Conservation (phyloP, 2,113 vertebrate species). For the Rhinoderma darwinii region DNA sequence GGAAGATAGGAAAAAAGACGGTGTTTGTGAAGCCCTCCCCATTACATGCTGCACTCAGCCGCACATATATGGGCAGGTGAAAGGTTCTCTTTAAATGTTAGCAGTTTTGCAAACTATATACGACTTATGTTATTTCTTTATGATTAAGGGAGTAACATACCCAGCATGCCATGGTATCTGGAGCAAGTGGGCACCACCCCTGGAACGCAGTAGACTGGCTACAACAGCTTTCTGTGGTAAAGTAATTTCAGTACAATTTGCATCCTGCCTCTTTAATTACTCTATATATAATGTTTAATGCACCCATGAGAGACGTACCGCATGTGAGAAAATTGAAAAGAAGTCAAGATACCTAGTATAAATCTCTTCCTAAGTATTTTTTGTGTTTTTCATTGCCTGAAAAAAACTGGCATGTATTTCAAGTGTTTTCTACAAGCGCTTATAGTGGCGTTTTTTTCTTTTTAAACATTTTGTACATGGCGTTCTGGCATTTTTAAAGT, state of each 20-base stretch:
- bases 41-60: no score
- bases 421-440: no score
- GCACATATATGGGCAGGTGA: no score
- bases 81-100: no score
- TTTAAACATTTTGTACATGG: no score
- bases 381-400: no score
- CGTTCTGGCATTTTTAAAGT: no score
- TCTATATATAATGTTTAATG: not conserved
- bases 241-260: conserved; percentile 39
- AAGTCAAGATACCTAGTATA: not conserved
- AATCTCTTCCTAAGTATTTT: not conserved
- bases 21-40: no score
- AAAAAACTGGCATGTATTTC: no score
- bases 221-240: conserved; percentile 86
- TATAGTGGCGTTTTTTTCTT: no score
- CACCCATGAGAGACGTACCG: not conserved
- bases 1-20: no score
- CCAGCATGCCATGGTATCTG: conserved; percentile 93
- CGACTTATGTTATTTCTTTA: not conserved
- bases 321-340: not conserved
- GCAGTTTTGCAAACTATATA: not conserved
- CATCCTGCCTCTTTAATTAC: not conserved
- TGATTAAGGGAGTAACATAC: conserved; percentile 86
- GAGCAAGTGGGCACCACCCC: conserved; percentile 85
- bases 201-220: conserved; percentile 83